phyloP scores from a whole-genome alignment of 2,888 invertebrate genomes.

The Caenorhabditis zanzibari region DNA sequence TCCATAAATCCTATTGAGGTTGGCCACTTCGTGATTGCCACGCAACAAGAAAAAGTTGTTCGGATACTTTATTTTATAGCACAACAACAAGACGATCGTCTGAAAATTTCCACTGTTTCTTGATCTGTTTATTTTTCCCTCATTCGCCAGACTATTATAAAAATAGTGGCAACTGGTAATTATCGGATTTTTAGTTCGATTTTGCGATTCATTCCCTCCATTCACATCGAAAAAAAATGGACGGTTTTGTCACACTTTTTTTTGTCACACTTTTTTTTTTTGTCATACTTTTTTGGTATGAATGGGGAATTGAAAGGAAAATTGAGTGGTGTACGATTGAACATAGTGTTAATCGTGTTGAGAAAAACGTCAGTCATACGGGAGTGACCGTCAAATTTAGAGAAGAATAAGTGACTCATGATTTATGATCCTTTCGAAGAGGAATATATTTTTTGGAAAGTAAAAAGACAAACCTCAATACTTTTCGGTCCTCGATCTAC shows the following conservation, averaged over 20 bases:
- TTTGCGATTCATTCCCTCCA: background rate
- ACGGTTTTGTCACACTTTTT: conserved; percentile 35
- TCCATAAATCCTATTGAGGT: conserved; percentile 81
- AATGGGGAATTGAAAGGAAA: conserved; percentile 15
- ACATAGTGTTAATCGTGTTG: conserved; percentile 52
- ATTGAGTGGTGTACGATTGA: background rate
- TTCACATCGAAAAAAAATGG: background rate
- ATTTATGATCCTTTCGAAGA: conserved; percentile 38
- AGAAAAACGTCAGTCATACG: conserved; percentile 52
- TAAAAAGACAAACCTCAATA: conserved; percentile 70
- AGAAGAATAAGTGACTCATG: conserved; percentile 27
- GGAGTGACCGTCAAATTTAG: conserved; percentile 49
- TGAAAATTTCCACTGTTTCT: conserved; percentile 68
- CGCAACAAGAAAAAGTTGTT: conserved; percentile 82
- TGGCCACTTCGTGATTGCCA: conserved; percentile 82
- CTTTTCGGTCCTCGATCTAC: conserved; percentile 79
- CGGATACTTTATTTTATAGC: conserved; percentile 83
- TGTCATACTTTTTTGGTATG: conserved; percentile 31
- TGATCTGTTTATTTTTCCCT: background rate
- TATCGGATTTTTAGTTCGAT: conserved; percentile 32
- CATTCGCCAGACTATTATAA: conserved; percentile 4
- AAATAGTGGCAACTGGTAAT: conserved; percentile 31
- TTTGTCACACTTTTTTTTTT: conserved; percentile 38
- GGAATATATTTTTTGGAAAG: background rate
- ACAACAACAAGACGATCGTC: conserved; percentile 82